phyloP scores from a whole-genome alignment of 2,888 invertebrate genomes.

The Caenorhabditis drosophilae region DNA sequence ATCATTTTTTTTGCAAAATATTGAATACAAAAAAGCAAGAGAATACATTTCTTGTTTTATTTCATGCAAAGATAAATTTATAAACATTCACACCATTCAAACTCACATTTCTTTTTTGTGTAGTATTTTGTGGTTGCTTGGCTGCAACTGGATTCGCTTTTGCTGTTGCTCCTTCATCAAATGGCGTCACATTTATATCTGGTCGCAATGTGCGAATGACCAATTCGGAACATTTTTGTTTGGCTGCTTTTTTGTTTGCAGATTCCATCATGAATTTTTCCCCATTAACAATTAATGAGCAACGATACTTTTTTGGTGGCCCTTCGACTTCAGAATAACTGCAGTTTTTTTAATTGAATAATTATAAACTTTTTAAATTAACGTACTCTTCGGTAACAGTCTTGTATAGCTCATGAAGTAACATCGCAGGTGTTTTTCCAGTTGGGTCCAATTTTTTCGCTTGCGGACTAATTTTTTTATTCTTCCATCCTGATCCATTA shows the following conservation, averaged over 20 bases:
- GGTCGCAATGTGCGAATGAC: constrained; percentile 37
- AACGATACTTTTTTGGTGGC: constrained; percentile 27
- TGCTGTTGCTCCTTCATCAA: constrained; percentile 22
- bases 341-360: not conserved
- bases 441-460: constrained; percentile 8
- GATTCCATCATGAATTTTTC: constrained; percentile 26
- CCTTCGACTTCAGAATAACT: constrained; percentile 14
- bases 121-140: too few species aligned
- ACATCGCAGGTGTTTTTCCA: constrained; percentile 44
- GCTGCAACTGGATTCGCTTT: constrained; percentile 9
- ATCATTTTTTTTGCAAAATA: too few species aligned
- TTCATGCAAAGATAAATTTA: too few species aligned
- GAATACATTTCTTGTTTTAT: too few species aligned
- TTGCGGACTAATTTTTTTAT: constrained; percentile 1
- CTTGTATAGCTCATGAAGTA: constrained; percentile 45
- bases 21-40: too few species aligned
- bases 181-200: constrained; percentile 35
- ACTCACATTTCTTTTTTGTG: constrained; percentile 24
- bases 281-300: constrained; percentile 25
- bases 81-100: too few species aligned
- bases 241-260: constrained; percentile 40
- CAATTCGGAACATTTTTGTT: constrained; percentile 39
- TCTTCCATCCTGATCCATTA: not conserved
- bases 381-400: constrained; percentile 34
- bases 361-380: too few species aligned